Evolutionary conservation across 2,888 invertebrate genomes (phyloP).

Genomic region (Ashinkailepas kermadecensis): DNA sequence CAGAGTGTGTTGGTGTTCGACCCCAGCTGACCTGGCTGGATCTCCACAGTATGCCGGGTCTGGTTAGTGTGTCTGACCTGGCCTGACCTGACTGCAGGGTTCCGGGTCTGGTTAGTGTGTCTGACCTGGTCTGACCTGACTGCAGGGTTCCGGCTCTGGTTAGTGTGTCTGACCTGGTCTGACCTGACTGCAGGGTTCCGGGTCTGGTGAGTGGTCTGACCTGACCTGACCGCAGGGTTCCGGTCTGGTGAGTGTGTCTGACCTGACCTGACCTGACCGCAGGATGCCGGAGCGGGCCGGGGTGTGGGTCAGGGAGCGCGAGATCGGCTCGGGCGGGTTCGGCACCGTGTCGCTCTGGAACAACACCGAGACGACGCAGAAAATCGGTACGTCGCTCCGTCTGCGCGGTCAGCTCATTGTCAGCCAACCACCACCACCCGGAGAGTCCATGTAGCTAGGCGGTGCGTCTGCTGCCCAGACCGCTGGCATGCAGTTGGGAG

Average conservation of each 20-base stretch:
- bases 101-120: not conserved
- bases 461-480: no score
- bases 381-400: constrained; percentile 28
- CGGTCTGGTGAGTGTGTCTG: not conserved
- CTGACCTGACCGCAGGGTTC: not conserved
- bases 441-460: no score
- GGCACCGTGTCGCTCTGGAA: constrained; percentile 35
- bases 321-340: constrained; percentile 34
- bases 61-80: not conserved
- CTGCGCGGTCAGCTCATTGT: not conserved
- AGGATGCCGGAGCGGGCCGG: not conserved
- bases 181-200: no score
- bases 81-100: not conserved
- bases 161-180: no score
- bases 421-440: no score
- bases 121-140: constrained; percentile 8
- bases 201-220: not conserved
- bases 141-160: not conserved
- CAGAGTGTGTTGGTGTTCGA: no score
- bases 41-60: not conserved
- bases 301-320: constrained; percentile 31
- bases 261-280: not conserved
- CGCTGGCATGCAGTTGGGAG: no score
- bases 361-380: constrained; percentile 31
- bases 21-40: no score